These are phyloP conservation scores for Epiblema foenella DNA, from an alignment of 2,888 invertebrate genomes.

Conservation along the genomic window DNA sequence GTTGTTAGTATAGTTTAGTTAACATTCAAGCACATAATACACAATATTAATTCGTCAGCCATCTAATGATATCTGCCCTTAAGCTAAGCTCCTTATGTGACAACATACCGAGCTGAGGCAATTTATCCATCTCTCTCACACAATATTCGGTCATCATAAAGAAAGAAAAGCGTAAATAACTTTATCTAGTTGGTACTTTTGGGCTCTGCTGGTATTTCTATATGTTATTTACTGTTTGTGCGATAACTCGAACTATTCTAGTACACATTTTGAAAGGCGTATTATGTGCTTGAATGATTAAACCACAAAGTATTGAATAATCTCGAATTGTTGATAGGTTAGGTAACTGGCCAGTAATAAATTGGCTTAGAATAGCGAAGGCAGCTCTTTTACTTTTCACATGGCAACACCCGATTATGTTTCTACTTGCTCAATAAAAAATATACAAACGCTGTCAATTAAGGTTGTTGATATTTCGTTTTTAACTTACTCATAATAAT, in stretches of 20 bases:
- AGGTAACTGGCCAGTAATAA: slow-evolving; percentile 9
- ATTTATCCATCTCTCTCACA: background rate
- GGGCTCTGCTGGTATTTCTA: too few relatives aligned
- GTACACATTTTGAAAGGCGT: background rate
- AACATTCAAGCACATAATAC: slow-evolving; percentile 1
- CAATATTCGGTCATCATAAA: background rate
- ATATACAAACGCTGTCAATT: slow-evolving; percentile 52
- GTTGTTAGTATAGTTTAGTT: slow-evolving; percentile 30
- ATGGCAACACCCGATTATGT: slow-evolving; percentile 29
- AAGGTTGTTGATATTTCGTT: slow-evolving; percentile 36
- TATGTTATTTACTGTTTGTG: too few relatives aligned
- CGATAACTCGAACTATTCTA: too few relatives aligned
- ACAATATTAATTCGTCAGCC: background rate
- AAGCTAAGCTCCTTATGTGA: too few relatives aligned
- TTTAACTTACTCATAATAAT: slow-evolving; percentile 19
- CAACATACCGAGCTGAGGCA: background rate
- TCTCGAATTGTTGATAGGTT: slow-evolving; percentile 24
- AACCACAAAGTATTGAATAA: slow-evolving; percentile 23
- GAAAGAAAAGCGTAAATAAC: background rate
- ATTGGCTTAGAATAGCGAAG: slow-evolving; percentile 24
- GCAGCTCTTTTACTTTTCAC: slow-evolving; percentile 18
- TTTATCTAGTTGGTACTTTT: too few relatives aligned
- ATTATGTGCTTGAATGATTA: slow-evolving; percentile 8
- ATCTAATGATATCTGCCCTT: background rate
- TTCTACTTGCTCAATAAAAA: slow-evolving; percentile 44